These are phyloP conservation scores for Trigoniulus corallinus DNA, from an alignment of 1,140 invertebrate species.

Conservation along the genomic window DNA sequence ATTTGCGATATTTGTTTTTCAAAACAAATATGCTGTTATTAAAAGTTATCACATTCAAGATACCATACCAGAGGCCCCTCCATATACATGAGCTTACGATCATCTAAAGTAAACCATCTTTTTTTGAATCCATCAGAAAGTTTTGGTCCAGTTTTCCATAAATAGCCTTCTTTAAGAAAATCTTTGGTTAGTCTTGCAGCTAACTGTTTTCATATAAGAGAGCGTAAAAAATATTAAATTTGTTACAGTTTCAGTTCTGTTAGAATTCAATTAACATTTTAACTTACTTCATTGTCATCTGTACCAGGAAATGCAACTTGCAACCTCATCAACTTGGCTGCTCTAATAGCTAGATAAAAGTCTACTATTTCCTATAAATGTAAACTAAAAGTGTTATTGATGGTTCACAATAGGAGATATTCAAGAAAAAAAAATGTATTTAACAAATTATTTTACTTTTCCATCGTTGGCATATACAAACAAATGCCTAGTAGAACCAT, in stretches of 20 bases:
- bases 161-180: constrained; percentile 65
- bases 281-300: constrained; percentile 48
- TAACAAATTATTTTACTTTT: constrained; percentile 33
- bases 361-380: constrained; percentile 45
- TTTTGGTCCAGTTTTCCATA: constrained; percentile 70
- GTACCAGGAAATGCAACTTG: constrained; percentile 67
- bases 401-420: not conserved
- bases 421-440: not conserved
- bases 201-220: constrained; percentile 27
- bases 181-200: constrained; percentile 54
- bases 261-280: no score
- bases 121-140: constrained; percentile 60
- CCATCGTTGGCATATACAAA: constrained; percentile 72
- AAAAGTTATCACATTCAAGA: not conserved
- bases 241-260: not conserved
- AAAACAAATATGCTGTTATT: not conserved
- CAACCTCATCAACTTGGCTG: constrained; percentile 59
- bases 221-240: constrained; percentile 9
- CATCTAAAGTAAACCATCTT: constrained; percentile 76
- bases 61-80: constrained; percentile 52
- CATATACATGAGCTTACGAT: constrained; percentile 78
- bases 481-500: constrained; percentile 62
- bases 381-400: no score
- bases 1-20: not conserved
- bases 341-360: constrained; percentile 76